Percentiles rank a stretch among this genome's conserved stretches.
phyloP scores from a whole-genome alignment of 1,140 invertebrate genomes.

The Psix sp. region DNA sequence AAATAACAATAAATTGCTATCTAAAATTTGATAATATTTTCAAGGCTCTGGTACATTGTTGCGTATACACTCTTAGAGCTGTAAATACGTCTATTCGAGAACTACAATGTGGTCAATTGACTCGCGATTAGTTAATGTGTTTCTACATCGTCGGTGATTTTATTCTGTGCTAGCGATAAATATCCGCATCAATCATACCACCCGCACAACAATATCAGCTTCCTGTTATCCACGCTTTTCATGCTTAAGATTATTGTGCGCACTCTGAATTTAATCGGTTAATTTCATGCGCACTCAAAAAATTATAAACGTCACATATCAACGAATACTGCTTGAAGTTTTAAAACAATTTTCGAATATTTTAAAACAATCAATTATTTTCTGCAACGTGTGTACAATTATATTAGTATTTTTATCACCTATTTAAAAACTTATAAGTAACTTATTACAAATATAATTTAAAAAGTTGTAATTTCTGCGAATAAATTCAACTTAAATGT shows the following conservation, averaged over 20 bases:
- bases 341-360: too few relatives aligned
- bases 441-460: too few relatives aligned
- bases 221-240: not conserved
- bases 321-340: too few relatives aligned
- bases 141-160: constrained; percentile 3
- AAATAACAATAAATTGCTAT: constrained; percentile 1
- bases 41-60: not conserved
- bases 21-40: not conserved
- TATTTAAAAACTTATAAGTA: too few relatives aligned
- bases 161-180: not conserved
- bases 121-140: not conserved
- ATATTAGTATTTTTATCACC: too few relatives aligned
- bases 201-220: not conserved
- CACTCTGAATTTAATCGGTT: not conserved
- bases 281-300: too few relatives aligned
- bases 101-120: not conserved
- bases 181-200: not conserved
- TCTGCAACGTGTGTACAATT: too few relatives aligned
- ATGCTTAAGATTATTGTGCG: not conserved
- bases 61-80: not conserved
- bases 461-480: too few relatives aligned
- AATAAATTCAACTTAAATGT: too few relatives aligned
- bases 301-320: too few relatives aligned
- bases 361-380: too few relatives aligned
- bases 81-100: constrained; percentile 5